Conservation (phyloP, 2,797 vertebrate species). For the Pelodytes ibericus region DNA sequence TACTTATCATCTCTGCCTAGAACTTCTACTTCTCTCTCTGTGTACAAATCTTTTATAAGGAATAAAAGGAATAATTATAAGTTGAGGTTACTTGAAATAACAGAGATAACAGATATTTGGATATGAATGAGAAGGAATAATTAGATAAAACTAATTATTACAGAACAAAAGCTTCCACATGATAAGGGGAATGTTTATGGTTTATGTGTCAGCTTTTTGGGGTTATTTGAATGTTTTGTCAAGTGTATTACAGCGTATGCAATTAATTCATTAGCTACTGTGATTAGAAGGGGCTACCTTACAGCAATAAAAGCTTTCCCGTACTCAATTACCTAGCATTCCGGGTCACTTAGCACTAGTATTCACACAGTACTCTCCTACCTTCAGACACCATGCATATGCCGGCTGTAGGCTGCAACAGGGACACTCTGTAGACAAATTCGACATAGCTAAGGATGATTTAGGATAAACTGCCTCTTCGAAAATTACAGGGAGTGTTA, state of each 20-base stretch:
- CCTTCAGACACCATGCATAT: slow-evolving; percentile 16
- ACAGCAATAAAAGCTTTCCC: slow-evolving; percentile 22
- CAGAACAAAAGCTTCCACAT: background rate
- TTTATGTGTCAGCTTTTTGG: slow-evolving; percentile 25
- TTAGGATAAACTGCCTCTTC: slow-evolving; percentile 37
- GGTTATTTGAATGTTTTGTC: slow-evolving; percentile 33
- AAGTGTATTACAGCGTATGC: slow-evolving; percentile 26
- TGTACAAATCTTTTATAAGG: too few species aligned
- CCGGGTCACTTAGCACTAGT: slow-evolving; percentile 16
- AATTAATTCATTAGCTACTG: slow-evolving; percentile 36
- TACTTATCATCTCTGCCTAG: too few species aligned
- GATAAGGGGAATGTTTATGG: background rate
- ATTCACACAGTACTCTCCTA: slow-evolving; percentile 6
- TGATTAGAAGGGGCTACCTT: slow-evolving; percentile 33
- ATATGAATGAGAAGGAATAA: background rate
- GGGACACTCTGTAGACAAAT: slow-evolving; percentile 24
- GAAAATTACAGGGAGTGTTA: slow-evolving; percentile 35
- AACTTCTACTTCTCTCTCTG: too few species aligned
- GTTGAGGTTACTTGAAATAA: background rate
- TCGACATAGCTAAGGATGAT: slow-evolving; percentile 34
- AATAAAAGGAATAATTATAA: background rate
- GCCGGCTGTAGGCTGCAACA: slow-evolving; percentile 18
- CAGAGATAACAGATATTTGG: background rate
- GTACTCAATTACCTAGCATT: slow-evolving; percentile 1
- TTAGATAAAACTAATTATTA: background rate